Evolutionary conservation across 2,113 vertebrate species (phyloP).

Genomic region (Toxostoma redivivum): DNA sequence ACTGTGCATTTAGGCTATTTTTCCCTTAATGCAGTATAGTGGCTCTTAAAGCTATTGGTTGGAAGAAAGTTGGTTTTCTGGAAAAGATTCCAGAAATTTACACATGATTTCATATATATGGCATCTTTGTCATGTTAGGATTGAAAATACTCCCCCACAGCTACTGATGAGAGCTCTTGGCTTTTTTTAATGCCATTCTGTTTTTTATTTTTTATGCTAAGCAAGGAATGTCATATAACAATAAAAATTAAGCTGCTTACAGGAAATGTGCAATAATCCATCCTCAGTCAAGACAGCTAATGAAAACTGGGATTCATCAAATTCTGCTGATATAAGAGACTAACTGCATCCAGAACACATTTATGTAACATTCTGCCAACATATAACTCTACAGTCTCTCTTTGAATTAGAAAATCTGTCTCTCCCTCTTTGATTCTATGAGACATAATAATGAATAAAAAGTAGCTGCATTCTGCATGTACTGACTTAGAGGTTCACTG

Average conservation of each 20-base stretch:
- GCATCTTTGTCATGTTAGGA: neutral
- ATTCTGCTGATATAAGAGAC: neutral
- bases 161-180: neutral
- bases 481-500: neutral
- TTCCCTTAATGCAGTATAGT: neutral
- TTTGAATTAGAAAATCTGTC: conserved; percentile 1
- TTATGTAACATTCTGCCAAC: neutral
- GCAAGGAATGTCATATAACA: neutral
- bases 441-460: neutral
- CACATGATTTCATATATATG: neutral
- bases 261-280: neutral
- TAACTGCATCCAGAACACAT: neutral
- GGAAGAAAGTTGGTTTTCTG: neutral
- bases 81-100: neutral
- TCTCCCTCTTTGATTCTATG: neutral
- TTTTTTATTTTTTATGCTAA: conserved; percentile 16
- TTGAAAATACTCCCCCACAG: neutral
- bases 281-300: neutral
- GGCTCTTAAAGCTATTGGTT: neutral
- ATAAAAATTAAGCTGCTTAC: conserved; percentile 16
- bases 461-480: neutral
- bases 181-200: neutral
- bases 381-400: neutral
- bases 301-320: conserved; percentile 10
- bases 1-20: neutral